Percentiles rank a stretch among this genome's conserved stretches.
phyloP scores from a whole-genome alignment of 2,113 vertebrate species.

The Nanorana parkeri region DNA sequence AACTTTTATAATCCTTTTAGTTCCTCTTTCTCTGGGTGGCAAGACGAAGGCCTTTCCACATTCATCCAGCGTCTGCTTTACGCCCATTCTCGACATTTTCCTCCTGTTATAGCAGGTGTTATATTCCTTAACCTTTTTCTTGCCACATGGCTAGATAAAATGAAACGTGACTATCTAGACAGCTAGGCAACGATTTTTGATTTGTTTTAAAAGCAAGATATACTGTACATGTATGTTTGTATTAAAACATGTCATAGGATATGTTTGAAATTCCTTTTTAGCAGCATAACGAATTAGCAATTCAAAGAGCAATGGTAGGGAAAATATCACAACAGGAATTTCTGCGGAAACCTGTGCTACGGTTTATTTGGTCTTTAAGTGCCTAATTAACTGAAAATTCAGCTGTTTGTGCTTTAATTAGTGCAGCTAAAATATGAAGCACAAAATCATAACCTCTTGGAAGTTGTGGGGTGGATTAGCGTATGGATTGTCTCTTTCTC shows the following conservation, averaged over 20 bases:
- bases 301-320: neutral
- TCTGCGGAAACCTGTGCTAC: conserved; percentile 6
- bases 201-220: no score
- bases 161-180: neutral
- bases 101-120: conserved; percentile 17
- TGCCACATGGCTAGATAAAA: neutral
- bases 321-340: conserved; percentile 27
- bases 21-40: conserved; percentile 79
- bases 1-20: conserved; percentile 88
- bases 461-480: conserved; percentile 39
- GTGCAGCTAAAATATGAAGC: conserved; percentile 67
- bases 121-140: conserved; percentile 23
- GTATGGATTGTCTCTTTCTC: no score
- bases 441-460: conserved; percentile 72
- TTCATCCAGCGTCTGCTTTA: conserved; percentile 65
- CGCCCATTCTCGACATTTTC: conserved; percentile 29
- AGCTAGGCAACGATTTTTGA: neutral
- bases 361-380: conserved; percentile 43
- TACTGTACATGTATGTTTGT: no score
- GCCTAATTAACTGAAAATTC: conserved; percentile 74
- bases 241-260: no score
- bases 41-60: conserved; percentile 70
- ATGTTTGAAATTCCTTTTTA: no score
- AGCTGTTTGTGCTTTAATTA: conserved; percentile 64
- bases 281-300: no score